Conservation (phyloP, 2,888 invertebrate species). For the Tiliacea citrago region DNA sequence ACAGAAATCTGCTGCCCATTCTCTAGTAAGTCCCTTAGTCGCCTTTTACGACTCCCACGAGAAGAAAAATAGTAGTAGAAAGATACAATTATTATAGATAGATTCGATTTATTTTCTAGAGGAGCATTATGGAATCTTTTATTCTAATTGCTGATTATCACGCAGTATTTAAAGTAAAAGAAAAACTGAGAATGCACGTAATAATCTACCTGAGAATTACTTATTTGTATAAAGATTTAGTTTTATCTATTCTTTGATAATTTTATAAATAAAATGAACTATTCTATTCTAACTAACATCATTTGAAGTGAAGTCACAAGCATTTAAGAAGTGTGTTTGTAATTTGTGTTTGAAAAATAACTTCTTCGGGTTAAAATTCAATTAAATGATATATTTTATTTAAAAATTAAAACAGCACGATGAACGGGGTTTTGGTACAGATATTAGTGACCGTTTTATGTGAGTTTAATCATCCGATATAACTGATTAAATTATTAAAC, state of each 20-base stretch:
- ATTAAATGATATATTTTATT: not conserved
- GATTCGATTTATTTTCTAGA: not conserved
- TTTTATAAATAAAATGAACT: slow-evolving; percentile 43
- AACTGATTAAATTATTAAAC: not conserved
- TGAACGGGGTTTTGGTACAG: slow-evolving; percentile 60
- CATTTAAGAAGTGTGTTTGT: slow-evolving; percentile 5
- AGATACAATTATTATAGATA: not conserved
- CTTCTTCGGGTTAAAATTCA: not conserved
- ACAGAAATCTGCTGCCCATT: no score
- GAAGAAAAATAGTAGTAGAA: no score
- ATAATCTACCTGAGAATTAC: not conserved
- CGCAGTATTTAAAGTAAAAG: not conserved
- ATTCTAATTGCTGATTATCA: not conserved
- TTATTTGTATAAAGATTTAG: slow-evolving; percentile 51
- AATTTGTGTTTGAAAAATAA: not conserved
- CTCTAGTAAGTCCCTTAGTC: no score
- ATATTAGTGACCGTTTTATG: slow-evolving; percentile 56
- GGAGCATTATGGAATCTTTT: not conserved
- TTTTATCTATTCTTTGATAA: slow-evolving; percentile 53
- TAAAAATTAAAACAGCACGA: slow-evolving; percentile 20
- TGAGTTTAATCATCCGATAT: slow-evolving; percentile 52
- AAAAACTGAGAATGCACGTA: not conserved
- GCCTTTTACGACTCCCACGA: no score
- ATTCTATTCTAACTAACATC: slow-evolving; percentile 13
- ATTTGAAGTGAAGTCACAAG: slow-evolving; percentile 5